These are phyloP conservation scores for Lates japonicus DNA, from an alignment of 2,797 vertebrate species.

Conservation along the genomic window DNA sequence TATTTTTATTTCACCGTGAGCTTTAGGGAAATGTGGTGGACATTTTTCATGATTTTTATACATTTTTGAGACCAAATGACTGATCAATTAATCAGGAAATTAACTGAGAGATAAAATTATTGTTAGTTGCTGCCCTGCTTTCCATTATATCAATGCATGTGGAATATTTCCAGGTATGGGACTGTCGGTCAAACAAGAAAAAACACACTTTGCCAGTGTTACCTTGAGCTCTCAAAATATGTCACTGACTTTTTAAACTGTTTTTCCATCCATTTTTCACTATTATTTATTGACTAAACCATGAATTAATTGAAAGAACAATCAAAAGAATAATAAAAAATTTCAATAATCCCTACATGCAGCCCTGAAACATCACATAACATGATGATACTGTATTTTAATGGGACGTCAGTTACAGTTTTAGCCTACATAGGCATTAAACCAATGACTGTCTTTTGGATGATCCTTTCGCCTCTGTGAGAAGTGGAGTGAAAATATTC, in stretches of 20 bases:
- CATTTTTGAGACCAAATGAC: not conserved
- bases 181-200: not conserved
- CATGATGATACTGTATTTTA: slow-evolving; percentile 29
- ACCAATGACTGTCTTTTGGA: not conserved
- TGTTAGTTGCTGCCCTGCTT: not conserved
- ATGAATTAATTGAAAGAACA: not conserved
- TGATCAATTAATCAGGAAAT: not conserved
- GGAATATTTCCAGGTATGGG: not conserved
- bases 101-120: not conserved
- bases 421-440: slow-evolving; percentile 29
- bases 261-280: not conserved
- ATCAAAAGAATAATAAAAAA: not conserved
- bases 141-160: not conserved
- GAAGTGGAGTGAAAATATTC: slow-evolving; percentile 26
- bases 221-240: not conserved
- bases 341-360: not conserved
- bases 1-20: not conserved
- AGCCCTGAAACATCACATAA: not conserved
- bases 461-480: slow-evolving; percentile 7
- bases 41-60: not conserved
- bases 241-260: not conserved
- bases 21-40: not conserved
- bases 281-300: not conserved
- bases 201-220: not conserved
- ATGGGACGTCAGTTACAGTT: not conserved